Evolutionary conservation across 2,888 invertebrate genomes (phyloP).

Genomic region (Trachelus stipa): DNA sequence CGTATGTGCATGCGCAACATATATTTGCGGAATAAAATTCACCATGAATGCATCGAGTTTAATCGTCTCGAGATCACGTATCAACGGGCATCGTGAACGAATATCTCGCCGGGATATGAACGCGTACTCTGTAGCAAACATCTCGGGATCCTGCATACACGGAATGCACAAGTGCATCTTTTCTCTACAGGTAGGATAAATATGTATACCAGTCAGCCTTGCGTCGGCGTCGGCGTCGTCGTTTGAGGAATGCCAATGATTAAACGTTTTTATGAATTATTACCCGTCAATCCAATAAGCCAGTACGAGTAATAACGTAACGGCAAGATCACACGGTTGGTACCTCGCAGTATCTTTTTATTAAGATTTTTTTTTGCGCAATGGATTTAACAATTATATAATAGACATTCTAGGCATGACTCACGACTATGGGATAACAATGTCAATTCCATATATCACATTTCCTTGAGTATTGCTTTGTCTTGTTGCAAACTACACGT

Average conservation of each 20-base stretch:
- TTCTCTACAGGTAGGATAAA: neutral
- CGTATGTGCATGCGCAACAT: neutral
- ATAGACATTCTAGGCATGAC: neutral
- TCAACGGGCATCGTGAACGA: neutral
- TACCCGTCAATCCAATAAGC: neutral
- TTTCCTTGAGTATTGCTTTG: neutral
- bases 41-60: neutral
- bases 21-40: neutral
- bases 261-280: slow-evolving; percentile 29
- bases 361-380: neutral
- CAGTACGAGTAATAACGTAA: neutral
- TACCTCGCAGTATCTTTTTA: neutral
- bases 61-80: neutral
- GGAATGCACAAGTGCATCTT: neutral
- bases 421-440: neutral
- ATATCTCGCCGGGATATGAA: neutral
- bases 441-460: neutral
- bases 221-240: neutral
- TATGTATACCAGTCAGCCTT: neutral
- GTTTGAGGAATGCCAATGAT: slow-evolving; percentile 17
- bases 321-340: neutral
- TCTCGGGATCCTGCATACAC: neutral
- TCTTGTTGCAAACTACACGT: neutral
- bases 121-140: neutral
- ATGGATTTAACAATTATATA: neutral